Evolutionary conservation across 2,113 vertebrate genomes (phyloP), one percentile per base, ranked within the genome.

Genomic region (Plectropomus leopardus): DNA sequence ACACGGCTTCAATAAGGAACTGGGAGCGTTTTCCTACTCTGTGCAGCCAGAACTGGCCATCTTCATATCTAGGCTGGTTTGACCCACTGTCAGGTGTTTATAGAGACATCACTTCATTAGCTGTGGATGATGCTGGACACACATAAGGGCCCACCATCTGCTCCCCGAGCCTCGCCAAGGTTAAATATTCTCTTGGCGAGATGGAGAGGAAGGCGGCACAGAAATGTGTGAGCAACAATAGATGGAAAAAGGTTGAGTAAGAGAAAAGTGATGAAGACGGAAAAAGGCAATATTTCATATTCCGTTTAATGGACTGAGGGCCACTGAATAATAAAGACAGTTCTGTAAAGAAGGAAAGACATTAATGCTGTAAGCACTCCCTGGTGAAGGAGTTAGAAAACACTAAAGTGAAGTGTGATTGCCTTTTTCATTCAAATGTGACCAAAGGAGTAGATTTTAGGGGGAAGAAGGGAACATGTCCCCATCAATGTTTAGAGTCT

Each of bases 71-170:
- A 87, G 72, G 61, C 77, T 66, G 80, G 73, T 87, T 88, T 86
- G 89, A 89, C 88, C 90, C 75, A 45, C 89, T 91, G 90, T 94
- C 94, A 92, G 91, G 90, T 94, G 93, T 93, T 94, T 91, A 94
- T 92, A 80, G 88, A 95, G 91, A 94, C 91, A 92, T 94, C 92
- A 91, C 90, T 94, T 94, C 89, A 94, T 93, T 93, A 93, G 89
- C 87, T 59, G 85, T 57, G 84, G 84, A 90, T 78, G 79, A 89
- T 82, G 84, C 91, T 76, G 86, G 83, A 84, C 82, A 86, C 90
- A 93, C 91, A 93, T 91, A 89, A 93, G 90, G 90, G 82, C 86
- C 75, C 66, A 81, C 92, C 94, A 94, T 94, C 94, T 94, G 94
- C 89, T 92, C 89, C 89, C 69, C 14, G 61, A 85, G 84, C 88